These are phyloP conservation scores for Acanthurus tractus DNA, from an alignment of 2,797 vertebrate species.

Conservation along the genomic window DNA sequence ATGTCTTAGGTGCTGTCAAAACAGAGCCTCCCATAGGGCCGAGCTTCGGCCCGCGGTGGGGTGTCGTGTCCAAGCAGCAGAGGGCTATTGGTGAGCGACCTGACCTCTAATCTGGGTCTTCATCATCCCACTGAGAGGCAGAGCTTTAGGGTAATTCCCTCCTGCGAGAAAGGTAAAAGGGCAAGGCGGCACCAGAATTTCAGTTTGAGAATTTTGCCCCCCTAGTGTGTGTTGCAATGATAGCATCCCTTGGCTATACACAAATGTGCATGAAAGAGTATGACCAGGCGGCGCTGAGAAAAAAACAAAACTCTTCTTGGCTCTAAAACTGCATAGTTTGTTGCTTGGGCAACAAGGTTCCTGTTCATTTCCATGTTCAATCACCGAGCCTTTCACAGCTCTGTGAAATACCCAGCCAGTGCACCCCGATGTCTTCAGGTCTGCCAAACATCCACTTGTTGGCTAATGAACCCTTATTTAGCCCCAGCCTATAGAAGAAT, in stretches of 20 bases:
- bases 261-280: constrained; percentile 81
- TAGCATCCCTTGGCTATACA: constrained; percentile 65
- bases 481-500: constrained; percentile 27
- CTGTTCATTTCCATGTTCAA: constrained; percentile 38
- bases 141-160: constrained; percentile 66
- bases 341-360: constrained; percentile 69
- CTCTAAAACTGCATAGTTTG: constrained; percentile 77
- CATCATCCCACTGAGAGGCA: constrained; percentile 71
- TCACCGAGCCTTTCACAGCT: constrained; percentile 39
- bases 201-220: constrained; percentile 48
- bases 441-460: constrained; percentile 51
- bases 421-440: constrained; percentile 27
- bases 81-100: constrained; percentile 75
- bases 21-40: constrained; percentile 64
- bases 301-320: constrained; percentile 61
- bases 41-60: constrained; percentile 78
- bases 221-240: constrained; percentile 68
- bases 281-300: constrained; percentile 66
- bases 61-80: constrained; percentile 77
- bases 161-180: constrained; percentile 76
- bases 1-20: constrained; percentile 68
- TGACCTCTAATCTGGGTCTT: constrained; percentile 85
- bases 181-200: constrained; percentile 48
- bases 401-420: constrained; percentile 41
- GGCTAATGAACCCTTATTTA: constrained; percentile 39